Conservation (phyloP, 2,888 invertebrate species). For the Dryocosmus kuriphilus region DNA sequence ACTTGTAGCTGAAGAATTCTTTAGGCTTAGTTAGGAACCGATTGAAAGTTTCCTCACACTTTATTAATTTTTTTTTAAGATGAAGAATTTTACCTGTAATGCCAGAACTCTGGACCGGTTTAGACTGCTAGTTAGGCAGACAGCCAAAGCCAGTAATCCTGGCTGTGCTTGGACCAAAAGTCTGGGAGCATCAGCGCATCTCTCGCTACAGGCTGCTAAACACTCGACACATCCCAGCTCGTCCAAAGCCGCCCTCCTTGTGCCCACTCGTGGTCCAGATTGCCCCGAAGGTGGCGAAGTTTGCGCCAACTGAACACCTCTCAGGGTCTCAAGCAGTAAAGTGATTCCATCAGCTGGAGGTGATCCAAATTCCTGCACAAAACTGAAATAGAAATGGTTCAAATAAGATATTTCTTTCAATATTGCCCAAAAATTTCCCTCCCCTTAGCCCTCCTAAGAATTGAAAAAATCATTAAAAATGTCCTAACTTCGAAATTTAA, state of each 20-base stretch:
- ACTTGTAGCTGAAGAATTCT: too few species aligned
- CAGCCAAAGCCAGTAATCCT: conserved; percentile 90
- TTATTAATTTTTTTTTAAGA: conserved; percentile 1
- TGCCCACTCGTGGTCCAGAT: conserved; percentile 70
- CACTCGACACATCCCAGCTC: conserved; percentile 95
- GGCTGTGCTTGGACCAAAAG: conserved; percentile 88
- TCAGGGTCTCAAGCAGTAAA: conserved; percentile 89
- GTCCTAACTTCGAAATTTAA: too few species aligned
- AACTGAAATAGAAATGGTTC: conserved; percentile 81
- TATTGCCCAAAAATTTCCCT: too few species aligned
- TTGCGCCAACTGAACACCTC: conserved; percentile 91
- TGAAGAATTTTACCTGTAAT: conserved; percentile 83
- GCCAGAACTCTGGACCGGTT: conserved; percentile 91
- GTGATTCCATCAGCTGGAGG: conserved; percentile 93
- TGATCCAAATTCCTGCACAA: conserved; percentile 94
- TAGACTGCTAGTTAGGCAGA: conserved; percentile 92
- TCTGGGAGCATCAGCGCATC: conserved; percentile 89
- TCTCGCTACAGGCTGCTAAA: conserved; percentile 87
- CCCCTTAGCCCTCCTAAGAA: too few species aligned
- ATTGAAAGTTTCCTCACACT: neutral
- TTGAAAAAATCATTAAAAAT: too few species aligned
- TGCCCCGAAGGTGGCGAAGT: conserved; percentile 79
- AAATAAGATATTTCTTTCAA: neutral
- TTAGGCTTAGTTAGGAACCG: too few species aligned
- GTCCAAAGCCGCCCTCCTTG: conserved; percentile 87